Evolutionary conservation across 1,140 invertebrate species (phyloP).

Genomic region (Carcinoscorpius rotundicauda): DNA sequence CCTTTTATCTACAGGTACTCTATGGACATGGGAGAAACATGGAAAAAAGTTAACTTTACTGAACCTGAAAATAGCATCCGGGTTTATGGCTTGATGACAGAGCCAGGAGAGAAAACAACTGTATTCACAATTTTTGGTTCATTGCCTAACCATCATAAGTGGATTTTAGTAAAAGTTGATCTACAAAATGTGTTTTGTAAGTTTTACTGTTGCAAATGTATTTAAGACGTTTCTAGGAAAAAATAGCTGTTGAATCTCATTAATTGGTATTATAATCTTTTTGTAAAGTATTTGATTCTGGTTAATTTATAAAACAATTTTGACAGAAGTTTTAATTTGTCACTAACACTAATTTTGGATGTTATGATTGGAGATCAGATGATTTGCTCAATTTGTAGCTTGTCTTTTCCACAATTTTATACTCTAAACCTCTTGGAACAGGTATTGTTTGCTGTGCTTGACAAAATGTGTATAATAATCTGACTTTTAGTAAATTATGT

Average conservation of each 20-base stretch:
- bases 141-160: constrained; percentile 55
- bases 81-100: constrained; percentile 77
- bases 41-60: constrained; percentile 56
- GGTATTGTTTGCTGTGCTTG: too few species aligned
- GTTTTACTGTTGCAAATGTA: constrained; percentile 12
- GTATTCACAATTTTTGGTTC: constrained; percentile 85
- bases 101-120: constrained; percentile 81
- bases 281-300: too few species aligned
- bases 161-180: constrained; percentile 77
- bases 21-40: constrained; percentile 68
- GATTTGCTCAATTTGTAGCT: too few species aligned
- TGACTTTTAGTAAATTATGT: too few species aligned
- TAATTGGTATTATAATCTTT: not conserved
- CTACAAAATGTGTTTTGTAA: constrained; percentile 53
- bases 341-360: too few species aligned
- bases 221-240: too few species aligned
- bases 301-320: too few species aligned
- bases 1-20: constrained; percentile 47
- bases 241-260: not conserved
- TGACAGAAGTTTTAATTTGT: too few species aligned
- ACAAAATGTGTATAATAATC: too few species aligned
- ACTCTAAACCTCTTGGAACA: too few species aligned
- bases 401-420: too few species aligned
- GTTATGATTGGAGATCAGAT: too few species aligned
- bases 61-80: constrained; percentile 47